Base-by-base conservation (phyloP, 2,888 invertebrate species). In the Dolichopus griseipennis region DNA sequence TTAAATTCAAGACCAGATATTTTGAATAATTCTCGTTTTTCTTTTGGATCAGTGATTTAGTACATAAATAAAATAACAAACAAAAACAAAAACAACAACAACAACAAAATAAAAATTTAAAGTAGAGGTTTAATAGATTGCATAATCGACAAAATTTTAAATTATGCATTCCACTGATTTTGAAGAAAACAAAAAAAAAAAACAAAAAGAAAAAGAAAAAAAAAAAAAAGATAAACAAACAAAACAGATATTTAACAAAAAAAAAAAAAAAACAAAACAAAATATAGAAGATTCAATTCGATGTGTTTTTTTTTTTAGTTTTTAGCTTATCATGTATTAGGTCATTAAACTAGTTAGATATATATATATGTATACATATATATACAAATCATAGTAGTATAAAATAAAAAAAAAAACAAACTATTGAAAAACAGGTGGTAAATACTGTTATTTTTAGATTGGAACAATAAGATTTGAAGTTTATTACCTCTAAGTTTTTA, bases 101-200 rank as follows among this genome's bases (percentile, higher is more conserved):
- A 41, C 1, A 12, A 41, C 1, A 41, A 41, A 41, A 41, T 6
- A 41, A 41, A 41, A 41, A 27, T 6, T 41, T 41, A 52, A 52
- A 18, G n/a, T 18, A 52, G 18, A 52, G n/a, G 6, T 52, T 52
- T 52, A 52, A 15, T 52, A 18, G 52, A 52, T 52, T 52, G 52
- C 52, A 52, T 52, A 52, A 52, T 52, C 52, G 52, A 52, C 52
- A 52, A 52, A 52, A 52, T 52, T 37, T 52, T 52, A 52, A 52
- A 52, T 52, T 52, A 6, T 52, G n/a, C 18, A 52, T 52, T 52
- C 52, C 18, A 52, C 52, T 52, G 52, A 52, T 15, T 52, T 18
- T 18, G 6, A 37, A 10, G 12, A 27, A 37, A 37, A 5, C 4
- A 37, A 8, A 37, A 37, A 37, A 7, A 12, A 12, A 10, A 27